phyloP scores from a whole-genome alignment of 1,140 invertebrate genomes.

The Drosophila setifemur region DNA sequence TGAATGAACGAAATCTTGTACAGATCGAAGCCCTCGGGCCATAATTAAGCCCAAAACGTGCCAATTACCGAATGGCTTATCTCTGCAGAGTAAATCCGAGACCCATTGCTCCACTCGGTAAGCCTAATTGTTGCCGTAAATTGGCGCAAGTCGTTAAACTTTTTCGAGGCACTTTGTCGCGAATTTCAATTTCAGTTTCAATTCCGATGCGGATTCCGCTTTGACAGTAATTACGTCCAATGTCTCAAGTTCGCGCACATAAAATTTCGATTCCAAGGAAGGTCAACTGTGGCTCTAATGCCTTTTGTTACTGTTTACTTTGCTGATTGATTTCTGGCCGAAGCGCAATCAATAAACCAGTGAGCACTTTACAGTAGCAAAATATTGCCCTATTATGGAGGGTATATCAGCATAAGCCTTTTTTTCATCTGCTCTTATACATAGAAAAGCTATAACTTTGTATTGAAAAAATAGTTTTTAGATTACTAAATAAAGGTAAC shows the following conservation, averaged over 20 bases:
- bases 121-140: conserved; percentile 38
- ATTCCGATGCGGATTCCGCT: conserved; percentile 50
- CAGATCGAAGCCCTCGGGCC: conserved; percentile 12
- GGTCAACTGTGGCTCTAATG: conserved; percentile 63
- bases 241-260: conserved; percentile 70
- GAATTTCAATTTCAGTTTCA: conserved; percentile 35
- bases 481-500: no score
- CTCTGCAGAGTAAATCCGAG: conserved; percentile 24
- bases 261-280: conserved; percentile 69
- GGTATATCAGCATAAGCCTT: conserved; percentile 1
- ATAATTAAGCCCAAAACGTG: conserved; percentile 29
- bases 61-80: conserved; percentile 25
- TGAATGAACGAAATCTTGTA: conserved; percentile 23
- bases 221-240: conserved; percentile 68
- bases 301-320: conserved; percentile 58
- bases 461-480: no score
- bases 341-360: conserved; percentile 54
- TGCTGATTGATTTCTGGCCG: conserved; percentile 70
- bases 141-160: conserved; percentile 53
- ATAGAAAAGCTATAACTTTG: background rate
- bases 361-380: conserved; percentile 60
- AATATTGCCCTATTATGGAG: conserved; percentile 16
- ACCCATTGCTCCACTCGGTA: conserved; percentile 40
- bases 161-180: conserved; percentile 54
- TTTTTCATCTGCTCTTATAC: no score